Percentiles rank a stretch among this genome's conserved stretches.
Evolutionary conservation across 2,113 vertebrate species (phyloP).

Genomic region (Centropus unirufus): DNA sequence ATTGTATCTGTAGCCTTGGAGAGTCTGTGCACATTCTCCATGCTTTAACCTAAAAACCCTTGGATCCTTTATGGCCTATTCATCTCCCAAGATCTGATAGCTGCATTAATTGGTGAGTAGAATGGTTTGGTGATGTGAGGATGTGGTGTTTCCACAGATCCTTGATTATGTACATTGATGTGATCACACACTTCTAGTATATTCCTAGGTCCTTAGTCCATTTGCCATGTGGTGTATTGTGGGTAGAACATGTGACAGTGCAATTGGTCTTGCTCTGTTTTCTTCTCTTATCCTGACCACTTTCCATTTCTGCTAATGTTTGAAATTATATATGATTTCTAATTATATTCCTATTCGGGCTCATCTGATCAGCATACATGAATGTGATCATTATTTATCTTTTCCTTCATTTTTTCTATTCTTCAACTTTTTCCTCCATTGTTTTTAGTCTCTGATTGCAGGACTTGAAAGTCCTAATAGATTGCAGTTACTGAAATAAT

Average conservation of each 20-base stretch:
- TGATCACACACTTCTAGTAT: neutral
- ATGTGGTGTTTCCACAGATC: neutral
- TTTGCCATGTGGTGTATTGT: neutral
- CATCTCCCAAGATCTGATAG: neutral
- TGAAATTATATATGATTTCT: neutral
- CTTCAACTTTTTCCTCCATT: neutral
- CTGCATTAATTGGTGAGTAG: neutral
- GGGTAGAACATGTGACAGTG: neutral
- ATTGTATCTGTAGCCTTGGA: neutral
- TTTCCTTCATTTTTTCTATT: neutral
- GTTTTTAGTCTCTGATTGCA: neutral
- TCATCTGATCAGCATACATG: neutral
- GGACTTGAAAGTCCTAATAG: neutral
- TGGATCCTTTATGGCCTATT: neutral
- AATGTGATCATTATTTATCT: neutral
- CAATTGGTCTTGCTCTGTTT: neutral
- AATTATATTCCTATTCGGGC: neutral
- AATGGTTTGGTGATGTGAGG: fast-evolving
- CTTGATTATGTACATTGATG: fast-evolving
- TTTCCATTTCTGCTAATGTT: neutral
- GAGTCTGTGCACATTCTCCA: fast-evolving
- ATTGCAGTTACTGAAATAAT: neutral
- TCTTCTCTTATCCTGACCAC: neutral
- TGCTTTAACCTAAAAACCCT: neutral
- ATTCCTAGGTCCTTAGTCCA: neutral